Conservation (phyloP, 2,888 invertebrate species). For the Falcaria lacertinaria region DNA sequence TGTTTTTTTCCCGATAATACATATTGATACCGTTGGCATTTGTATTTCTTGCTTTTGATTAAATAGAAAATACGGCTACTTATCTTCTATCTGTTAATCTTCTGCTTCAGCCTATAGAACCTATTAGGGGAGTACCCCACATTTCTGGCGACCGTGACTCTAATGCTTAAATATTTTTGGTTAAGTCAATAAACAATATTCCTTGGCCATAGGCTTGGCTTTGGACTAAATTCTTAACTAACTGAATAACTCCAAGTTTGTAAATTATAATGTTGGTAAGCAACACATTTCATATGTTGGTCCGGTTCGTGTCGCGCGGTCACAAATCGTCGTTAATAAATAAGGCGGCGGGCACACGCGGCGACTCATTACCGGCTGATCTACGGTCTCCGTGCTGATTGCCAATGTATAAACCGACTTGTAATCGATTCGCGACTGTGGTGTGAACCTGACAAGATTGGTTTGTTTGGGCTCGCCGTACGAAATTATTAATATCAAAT, state of each 20-base stretch:
- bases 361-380: slow-evolving; percentile 67
- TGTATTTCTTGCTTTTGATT: too few species aligned
- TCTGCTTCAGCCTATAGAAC: too few species aligned
- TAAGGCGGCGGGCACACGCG: slow-evolving; percentile 64
- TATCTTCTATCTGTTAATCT: too few species aligned
- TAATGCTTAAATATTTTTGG: neutral
- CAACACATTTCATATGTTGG: slow-evolving; percentile 13
- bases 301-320: slow-evolving; percentile 47
- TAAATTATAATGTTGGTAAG: neutral
- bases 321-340: slow-evolving; percentile 65
- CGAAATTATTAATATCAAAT: neutral
- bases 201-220: too few species aligned
- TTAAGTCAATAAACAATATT: too few species aligned
- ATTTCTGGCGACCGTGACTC: too few species aligned
- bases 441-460: slow-evolving; percentile 9
- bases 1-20: too few species aligned
- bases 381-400: slow-evolving; percentile 43
- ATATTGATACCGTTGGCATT: too few species aligned
- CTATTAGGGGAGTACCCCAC: too few species aligned
- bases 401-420: slow-evolving; percentile 39
- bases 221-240: too few species aligned
- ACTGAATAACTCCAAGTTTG: neutral
- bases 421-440: slow-evolving; percentile 21
- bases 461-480: neutral
- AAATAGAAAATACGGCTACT: too few species aligned